A percentile compares a stretch with the other conserved stretches of the same genome.
Conservation (phyloP, 2,797 vertebrate genomes). For the Sebastiscus tertius region DNA sequence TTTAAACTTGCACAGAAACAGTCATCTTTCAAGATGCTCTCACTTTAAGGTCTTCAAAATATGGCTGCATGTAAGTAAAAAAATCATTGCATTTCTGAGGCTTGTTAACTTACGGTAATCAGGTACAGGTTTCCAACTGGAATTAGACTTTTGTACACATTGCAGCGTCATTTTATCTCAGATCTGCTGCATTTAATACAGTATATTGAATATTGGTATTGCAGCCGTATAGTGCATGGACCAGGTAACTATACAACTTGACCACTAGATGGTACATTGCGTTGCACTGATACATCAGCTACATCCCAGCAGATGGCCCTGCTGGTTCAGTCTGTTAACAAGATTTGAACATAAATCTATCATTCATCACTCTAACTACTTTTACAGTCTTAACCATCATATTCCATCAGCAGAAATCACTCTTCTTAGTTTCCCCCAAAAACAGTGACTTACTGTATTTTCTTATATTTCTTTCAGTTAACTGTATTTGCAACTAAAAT, state of each 20-base stretch:
- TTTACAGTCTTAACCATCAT: neutral
- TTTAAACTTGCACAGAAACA: slow-evolving; percentile 10
- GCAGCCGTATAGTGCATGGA: neutral
- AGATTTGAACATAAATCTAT: slow-evolving; percentile 11
- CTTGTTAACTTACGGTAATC: neutral
- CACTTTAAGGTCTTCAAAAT: slow-evolving; percentile 7
- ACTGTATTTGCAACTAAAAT: slow-evolving; percentile 16
- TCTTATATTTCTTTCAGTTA: neutral
- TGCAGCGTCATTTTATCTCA: neutral
- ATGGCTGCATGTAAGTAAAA: slow-evolving; percentile 9
- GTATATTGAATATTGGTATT: slow-evolving; percentile 2
- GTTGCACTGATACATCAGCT: neutral
- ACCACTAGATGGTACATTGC: slow-evolving; percentile 43
- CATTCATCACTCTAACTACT: neutral
- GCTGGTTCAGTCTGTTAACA: neutral
- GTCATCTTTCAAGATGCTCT: neutral
- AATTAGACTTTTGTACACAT: neutral
- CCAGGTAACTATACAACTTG: neutral
- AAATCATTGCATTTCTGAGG: slow-evolving; percentile 17
- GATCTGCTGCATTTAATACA: neutral
- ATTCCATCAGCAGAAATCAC: slow-evolving; percentile 2
- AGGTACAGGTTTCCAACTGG: slow-evolving; percentile 11
- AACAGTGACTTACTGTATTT: slow-evolving; percentile 4
- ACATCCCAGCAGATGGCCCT: slow-evolving; percentile 10
- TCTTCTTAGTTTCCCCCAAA: neutral